These are phyloP conservation scores for Uropetala carovei DNA, from an alignment of 2,888 invertebrate genomes.

Conservation along the genomic window DNA sequence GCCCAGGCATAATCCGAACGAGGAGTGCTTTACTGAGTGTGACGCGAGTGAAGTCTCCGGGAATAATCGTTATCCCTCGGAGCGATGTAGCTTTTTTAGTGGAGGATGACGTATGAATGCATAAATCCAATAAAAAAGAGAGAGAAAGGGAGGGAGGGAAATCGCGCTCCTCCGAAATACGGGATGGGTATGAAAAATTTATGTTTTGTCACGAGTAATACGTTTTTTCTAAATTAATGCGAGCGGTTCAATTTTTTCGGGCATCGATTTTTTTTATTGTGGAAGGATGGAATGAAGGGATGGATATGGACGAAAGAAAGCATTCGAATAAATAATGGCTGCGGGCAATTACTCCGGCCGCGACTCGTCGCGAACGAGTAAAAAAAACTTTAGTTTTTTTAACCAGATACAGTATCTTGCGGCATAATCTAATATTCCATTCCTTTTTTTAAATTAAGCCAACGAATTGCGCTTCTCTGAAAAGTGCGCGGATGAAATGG, in stretches of 20 bases:
- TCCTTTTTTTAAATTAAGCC: neutral
- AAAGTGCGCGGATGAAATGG: no score
- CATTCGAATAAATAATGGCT: slow-evolving; percentile 14
- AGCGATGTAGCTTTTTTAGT: no score
- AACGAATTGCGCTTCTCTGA: no score
- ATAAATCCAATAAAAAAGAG: no score
- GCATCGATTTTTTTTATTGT: neutral
- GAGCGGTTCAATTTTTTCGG: slow-evolving; percentile 20
- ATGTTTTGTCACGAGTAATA: slow-evolving; percentile 31
- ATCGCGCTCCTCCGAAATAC: neutral
- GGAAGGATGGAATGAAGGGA: neutral
- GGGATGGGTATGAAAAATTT: slow-evolving; percentile 18
- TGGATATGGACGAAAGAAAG: neutral
- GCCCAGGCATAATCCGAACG: no score
- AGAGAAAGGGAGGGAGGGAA: neutral
- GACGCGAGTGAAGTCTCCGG: no score
- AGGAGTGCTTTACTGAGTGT: no score
- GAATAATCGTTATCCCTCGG: no score
- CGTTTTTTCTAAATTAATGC: slow-evolving; percentile 5
- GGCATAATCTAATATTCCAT: slow-evolving; percentile 39
- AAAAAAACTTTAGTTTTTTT: neutral
- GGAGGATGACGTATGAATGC: no score
- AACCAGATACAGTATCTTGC: neutral
- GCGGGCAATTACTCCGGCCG: slow-evolving; percentile 25
- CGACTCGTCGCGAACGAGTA: neutral